Base-by-base conservation (phyloP, 1,140 invertebrate species). In the Calliphora vicina region DNA sequence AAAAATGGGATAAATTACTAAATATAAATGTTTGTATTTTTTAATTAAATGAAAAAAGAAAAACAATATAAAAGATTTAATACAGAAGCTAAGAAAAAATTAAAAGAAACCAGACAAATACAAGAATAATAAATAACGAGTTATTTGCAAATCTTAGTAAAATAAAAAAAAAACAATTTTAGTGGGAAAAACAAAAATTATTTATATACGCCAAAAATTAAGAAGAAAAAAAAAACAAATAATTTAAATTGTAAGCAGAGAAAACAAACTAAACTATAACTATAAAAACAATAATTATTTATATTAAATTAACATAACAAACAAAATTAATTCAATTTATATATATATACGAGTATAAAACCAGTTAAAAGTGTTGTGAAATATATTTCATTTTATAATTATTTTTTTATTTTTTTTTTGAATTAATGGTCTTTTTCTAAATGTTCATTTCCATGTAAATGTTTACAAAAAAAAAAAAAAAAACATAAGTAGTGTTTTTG, bases 341-440 rank as follows among this genome's bases (percentile, higher is more conserved):
- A 25, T 71, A 71, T 71, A 26, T 71, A 71, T 6, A 71, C 9
- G 1, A 23, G 25, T n/a, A 74, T 74, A 42, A 27, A 74, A 74
- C 35, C 6, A 74, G 12, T 35, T 74, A 35, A 74, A 74, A 74
- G 72, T 74, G 72, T 74, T 74, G 72, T 74, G 72, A 74, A 74
- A 27, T 74, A 35, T 74, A 74, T 35, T 35, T 35, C 35, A 74
- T 27, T 35, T 74, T 73, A 35, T 74, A 74, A 74, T 35, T 74
- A 23, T 74, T 74, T 74, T 29, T 29, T 29, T 74, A 45, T 3
- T 45, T 45, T 45, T 50, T 50, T 50, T 50, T 2, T 0, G 6
- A 35, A 35, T 35, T 35, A 35, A 35, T 35, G 35, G 35, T 35
- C 35, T 35, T 17, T 71, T 71, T 71, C 1, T 71, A 23, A 71